A percentile compares a stretch with the other conserved stretches of the same genome.
phyloP scores from a whole-genome alignment of 2,113 vertebrate genomes.

The Myocastor coypus region DNA sequence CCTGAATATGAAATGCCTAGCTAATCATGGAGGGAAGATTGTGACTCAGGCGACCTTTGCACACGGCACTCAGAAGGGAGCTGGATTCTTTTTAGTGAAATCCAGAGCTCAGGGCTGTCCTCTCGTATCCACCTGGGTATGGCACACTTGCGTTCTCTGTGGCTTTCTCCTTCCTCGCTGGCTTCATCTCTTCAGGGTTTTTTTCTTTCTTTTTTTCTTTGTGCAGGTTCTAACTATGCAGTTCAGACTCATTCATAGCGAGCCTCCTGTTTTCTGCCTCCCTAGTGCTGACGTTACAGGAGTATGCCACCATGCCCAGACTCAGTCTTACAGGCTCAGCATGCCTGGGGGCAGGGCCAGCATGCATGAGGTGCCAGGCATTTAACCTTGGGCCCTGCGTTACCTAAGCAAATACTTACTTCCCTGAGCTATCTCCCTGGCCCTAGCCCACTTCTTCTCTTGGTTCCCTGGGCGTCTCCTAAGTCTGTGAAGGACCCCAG shows the following conservation, averaged over 20 bases:
- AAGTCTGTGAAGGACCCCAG: background rate
- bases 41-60: background rate
- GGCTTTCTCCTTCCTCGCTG: background rate
- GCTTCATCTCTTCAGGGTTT: background rate
- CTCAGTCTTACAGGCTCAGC: too few species aligned
- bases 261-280: too few species aligned
- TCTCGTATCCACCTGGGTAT: background rate
- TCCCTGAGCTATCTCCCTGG: background rate
- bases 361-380: too few species aligned
- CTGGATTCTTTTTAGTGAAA: background rate
- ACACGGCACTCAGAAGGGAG: background rate
- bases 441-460: background rate
- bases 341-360: too few species aligned
- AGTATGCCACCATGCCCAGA: too few species aligned
- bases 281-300: too few species aligned
- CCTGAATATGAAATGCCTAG: conserved; percentile 1
- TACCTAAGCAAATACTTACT: too few species aligned
- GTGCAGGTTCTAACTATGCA: too few species aligned
- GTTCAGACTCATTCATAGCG: too few species aligned
- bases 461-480: background rate
- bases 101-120: background rate
- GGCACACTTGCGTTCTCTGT: background rate
- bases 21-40: background rate
- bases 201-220: too few species aligned
- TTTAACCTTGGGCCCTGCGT: too few species aligned